Evolutionary conservation across 2,113 vertebrate species (phyloP).

Genomic region (Corythoichthys intestinalis): DNA sequence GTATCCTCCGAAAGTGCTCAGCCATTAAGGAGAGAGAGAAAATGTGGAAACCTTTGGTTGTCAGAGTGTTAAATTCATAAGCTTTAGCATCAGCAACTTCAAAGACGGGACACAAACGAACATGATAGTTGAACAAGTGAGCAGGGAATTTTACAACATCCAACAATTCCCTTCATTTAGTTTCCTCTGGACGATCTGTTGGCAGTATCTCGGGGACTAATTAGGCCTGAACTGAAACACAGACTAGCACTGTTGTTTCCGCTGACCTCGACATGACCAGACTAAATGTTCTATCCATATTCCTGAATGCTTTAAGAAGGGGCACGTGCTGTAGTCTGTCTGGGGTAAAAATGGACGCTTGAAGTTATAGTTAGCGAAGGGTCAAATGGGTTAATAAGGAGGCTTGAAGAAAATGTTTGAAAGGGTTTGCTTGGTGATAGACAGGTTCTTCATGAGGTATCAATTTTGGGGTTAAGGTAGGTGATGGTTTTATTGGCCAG

Average conservation of each 20-base stretch:
- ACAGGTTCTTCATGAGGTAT: neutral
- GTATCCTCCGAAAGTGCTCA: neutral
- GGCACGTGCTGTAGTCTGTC: neutral
- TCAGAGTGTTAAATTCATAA: slow-evolving; percentile 23
- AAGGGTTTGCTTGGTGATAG: neutral
- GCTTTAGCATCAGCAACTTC: slow-evolving; percentile 18
- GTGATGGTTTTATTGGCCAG: neutral
- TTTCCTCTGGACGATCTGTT: slow-evolving; percentile 16
- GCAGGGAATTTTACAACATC: neutral
- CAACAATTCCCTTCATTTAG: slow-evolving; percentile 1
- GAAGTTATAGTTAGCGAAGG: neutral
- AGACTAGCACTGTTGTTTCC: neutral
- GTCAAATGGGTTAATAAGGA: neutral
- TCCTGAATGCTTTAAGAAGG: neutral
- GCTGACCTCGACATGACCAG: neutral
- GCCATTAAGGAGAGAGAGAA: neutral
- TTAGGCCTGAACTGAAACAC: neutral
- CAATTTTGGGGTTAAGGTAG: neutral
- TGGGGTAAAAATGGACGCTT: no score
- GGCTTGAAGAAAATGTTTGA: neutral
- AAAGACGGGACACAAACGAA: slow-evolving; percentile 15
- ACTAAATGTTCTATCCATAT: neutral
- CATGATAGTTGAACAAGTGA: neutral
- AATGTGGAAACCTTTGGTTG: no score
- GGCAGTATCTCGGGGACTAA: slow-evolving; percentile 24